A percentile compares a stretch with the other conserved stretches of the same genome.
phyloP scores from a whole-genome alignment of 2,888 invertebrate species.

The Dascillus cervinus region DNA sequence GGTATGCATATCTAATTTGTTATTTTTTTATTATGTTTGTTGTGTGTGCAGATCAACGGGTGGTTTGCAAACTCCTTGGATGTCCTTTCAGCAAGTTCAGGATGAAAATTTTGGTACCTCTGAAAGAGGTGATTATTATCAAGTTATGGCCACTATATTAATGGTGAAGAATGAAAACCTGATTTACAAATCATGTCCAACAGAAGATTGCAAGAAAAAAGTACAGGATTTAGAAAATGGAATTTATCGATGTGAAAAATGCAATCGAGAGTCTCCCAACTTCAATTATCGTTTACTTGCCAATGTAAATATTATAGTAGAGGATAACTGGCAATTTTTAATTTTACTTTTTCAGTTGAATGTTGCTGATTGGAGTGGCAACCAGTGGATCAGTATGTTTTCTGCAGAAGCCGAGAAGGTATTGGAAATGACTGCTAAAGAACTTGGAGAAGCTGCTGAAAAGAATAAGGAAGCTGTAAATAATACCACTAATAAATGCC shows the following conservation, averaged over 20 bases:
- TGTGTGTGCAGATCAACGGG: conserved; percentile 6
- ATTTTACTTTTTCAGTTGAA: conserved; percentile 71
- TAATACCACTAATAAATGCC: conserved; percentile 62
- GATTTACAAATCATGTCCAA: conserved; percentile 87
- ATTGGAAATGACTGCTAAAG: conserved; percentile 61
- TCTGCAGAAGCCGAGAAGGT: conserved; percentile 74
- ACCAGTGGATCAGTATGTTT: conserved; percentile 88
- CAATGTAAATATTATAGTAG: conserved; percentile 52
- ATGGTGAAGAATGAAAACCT: conserved; percentile 75
- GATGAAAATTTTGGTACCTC: conserved; percentile 60
- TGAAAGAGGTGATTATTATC: conserved; percentile 78
- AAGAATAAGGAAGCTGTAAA: conserved; percentile 58
- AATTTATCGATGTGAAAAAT: conserved; percentile 91
- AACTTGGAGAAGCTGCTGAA: conserved; percentile 70
- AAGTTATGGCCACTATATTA: conserved; percentile 68
- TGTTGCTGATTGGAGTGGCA: conserved; percentile 80
- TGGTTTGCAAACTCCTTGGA: conserved; percentile 52
- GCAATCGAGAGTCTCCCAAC: conserved; percentile 72
- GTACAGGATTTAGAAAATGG: conserved; percentile 82
- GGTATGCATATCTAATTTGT: conserved; percentile 32
- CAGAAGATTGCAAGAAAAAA: conserved; percentile 90
- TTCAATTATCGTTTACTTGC: conserved; percentile 81
- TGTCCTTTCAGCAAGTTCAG: conserved; percentile 69
- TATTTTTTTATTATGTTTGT: conserved; percentile 4
- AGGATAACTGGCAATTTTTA: not conserved